phyloP scores from a whole-genome alignment of 1,140 invertebrate species.

The Trinorchestia longiramus region DNA sequence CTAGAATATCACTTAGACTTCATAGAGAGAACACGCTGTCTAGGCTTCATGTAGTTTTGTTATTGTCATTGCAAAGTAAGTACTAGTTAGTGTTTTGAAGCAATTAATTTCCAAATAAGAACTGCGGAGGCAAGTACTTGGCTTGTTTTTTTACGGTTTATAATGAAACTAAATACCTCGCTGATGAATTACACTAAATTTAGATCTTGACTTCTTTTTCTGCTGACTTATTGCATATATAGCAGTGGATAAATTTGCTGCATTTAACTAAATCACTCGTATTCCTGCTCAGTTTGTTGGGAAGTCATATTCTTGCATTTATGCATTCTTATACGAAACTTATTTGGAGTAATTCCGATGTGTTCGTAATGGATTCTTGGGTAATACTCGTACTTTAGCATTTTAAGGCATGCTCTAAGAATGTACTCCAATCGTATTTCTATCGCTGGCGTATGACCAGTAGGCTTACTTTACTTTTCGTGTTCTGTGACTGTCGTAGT shows the following conservation, averaged over 20 bases:
- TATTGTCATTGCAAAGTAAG: background rate
- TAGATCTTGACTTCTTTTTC: background rate
- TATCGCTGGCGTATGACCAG: background rate
- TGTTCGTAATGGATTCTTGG: background rate
- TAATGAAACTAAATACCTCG: background rate
- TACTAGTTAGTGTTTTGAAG: background rate
- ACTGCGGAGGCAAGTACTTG: no score
- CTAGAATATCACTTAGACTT: background rate
- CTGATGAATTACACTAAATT: no score
- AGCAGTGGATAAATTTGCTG: background rate
- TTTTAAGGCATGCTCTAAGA: background rate
- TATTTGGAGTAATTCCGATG: background rate
- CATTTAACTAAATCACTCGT: background rate
- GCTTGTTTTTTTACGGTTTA: background rate
- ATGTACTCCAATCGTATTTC: background rate
- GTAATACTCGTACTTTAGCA: background rate
- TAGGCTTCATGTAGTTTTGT: background rate
- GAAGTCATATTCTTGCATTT: background rate
- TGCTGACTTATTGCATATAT: background rate
- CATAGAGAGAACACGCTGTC: background rate
- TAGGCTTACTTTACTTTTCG: background rate
- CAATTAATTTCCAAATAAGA: background rate
- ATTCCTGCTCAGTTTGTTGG: background rate
- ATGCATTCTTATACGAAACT: no score
- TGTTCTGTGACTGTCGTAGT: background rate